These are phyloP conservation scores for Acrocera orbiculus DNA, from an alignment of 2,888 invertebrate species.

Conservation along the genomic window DNA sequence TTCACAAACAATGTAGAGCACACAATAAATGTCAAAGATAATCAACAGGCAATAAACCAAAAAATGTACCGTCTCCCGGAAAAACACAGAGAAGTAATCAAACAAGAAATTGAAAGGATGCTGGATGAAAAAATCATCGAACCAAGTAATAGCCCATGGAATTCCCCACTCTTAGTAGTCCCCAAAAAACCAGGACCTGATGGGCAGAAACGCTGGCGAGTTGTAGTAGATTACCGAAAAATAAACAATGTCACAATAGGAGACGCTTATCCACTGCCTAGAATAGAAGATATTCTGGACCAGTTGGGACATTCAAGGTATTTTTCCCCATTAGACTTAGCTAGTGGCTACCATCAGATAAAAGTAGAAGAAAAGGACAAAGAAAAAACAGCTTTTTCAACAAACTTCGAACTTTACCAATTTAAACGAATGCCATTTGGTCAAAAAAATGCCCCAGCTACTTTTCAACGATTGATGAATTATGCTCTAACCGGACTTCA, in stretches of 20 bases:
- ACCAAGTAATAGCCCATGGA: conserved; percentile 9
- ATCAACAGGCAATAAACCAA: neutral
- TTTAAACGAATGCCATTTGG: too few species aligned
- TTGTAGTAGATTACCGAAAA: conserved; percentile 14
- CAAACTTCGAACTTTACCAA: too few species aligned
- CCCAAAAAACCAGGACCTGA: conserved; percentile 14
- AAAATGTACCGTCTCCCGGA: conserved; percentile 1
- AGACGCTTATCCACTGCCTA: conserved; percentile 5
- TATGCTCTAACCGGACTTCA: too few species aligned
- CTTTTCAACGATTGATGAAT: too few species aligned
- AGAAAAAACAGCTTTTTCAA: too few species aligned
- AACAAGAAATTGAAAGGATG: neutral
- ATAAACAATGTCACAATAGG: conserved; percentile 13
- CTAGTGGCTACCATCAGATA: too few species aligned
- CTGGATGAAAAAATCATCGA: neutral
- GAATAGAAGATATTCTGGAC: too few species aligned
- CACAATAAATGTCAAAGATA: too few species aligned
- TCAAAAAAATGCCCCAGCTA: too few species aligned
- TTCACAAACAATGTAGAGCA: too few species aligned
- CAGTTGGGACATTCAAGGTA: neutral
- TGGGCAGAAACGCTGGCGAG: conserved; percentile 15
- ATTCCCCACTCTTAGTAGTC: conserved; percentile 14
- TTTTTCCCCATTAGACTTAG: neutral
- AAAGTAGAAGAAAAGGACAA: too few species aligned
- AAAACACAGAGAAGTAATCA: conserved; percentile 2